phyloP scores from a whole-genome alignment of 2,113 vertebrate species.

The Sminthopsis crassicaudata region DNA sequence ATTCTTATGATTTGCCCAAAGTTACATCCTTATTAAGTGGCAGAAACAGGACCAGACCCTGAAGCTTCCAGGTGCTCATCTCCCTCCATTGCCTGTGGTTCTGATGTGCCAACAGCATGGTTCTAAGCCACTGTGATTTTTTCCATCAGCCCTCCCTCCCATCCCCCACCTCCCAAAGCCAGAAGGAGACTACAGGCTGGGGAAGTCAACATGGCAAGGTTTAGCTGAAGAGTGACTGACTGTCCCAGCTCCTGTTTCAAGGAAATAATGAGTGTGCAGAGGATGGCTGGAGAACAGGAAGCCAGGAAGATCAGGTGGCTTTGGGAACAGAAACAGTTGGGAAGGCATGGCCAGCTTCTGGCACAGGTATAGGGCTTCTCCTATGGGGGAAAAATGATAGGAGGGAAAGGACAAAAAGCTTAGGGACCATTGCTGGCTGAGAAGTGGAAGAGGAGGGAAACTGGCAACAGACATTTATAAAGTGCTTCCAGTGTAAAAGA shows the following conservation, averaged over 20 bases:
- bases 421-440: neutral
- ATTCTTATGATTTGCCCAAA: neutral
- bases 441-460: neutral
- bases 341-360: neutral
- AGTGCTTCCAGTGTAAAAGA: neutral
- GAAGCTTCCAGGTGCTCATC: neutral
- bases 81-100: neutral
- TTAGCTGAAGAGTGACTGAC: neutral
- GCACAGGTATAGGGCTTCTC: neutral
- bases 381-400: neutral
- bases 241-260: neutral
- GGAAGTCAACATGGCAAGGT: neutral
- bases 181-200: neutral
- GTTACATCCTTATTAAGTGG: neutral
- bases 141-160: neutral
- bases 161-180: neutral
- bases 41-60: neutral
- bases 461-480: neutral
- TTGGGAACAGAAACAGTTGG: neutral
- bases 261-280: neutral
- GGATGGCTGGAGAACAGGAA: neutral
- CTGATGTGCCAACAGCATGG: neutral
- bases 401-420: neutral
- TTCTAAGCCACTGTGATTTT: neutral
- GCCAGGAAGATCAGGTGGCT: neutral